Evolutionary conservation across 1,140 invertebrate genomes (phyloP).

Genomic region (Saccostrea cuccullata): DNA sequence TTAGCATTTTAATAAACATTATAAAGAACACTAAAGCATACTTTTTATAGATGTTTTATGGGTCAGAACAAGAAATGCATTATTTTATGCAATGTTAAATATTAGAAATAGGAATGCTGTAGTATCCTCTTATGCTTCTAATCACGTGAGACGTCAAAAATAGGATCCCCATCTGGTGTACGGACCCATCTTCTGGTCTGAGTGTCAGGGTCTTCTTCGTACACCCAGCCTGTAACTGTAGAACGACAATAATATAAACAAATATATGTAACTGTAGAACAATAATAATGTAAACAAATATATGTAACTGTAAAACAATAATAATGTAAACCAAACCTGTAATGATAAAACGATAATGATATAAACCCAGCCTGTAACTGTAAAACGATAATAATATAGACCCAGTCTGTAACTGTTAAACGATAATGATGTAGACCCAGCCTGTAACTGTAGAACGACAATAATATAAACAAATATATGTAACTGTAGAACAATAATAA

Average conservation of each 20-base stretch:
- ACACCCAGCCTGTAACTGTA: not conserved
- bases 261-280: no score
- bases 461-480: no score
- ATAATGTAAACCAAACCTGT: no score
- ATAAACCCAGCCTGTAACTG: no score
- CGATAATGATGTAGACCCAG: not conserved
- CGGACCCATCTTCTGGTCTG: conserved; percentile 1
- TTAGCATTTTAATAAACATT: not conserved
- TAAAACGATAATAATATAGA: no score
- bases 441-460: not conserved
- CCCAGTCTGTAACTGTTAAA: no score
- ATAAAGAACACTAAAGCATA: not conserved
- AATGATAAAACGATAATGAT: no score
- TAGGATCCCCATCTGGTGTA: not conserved
- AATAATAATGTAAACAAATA: no score
- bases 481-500: no score
- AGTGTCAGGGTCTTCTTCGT: not conserved
- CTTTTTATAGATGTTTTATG: not conserved
- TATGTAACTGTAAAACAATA: no score
- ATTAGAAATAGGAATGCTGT: not conserved
- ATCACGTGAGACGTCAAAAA: not conserved
- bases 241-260: no score
- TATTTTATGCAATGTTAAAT: not conserved
- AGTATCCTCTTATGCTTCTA: not conserved
- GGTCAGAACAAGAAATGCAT: not conserved